These are phyloP conservation scores for Sebastes cheni DNA, from an alignment of 2,797 vertebrate species.

Conservation along the genomic window DNA sequence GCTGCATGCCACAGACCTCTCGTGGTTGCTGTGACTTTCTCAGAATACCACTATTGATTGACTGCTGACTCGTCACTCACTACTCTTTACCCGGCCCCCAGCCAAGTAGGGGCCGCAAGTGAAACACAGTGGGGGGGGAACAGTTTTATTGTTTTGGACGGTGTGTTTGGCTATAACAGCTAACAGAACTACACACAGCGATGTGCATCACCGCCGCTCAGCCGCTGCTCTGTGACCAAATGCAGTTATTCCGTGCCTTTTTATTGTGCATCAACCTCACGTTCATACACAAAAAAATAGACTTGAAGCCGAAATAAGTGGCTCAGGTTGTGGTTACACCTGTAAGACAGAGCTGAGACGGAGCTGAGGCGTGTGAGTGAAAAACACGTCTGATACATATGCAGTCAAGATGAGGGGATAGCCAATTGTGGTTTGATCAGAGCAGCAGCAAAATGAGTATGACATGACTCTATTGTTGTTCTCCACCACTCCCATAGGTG, in stretches of 20 bases:
- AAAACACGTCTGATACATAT: no score
- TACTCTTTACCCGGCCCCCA: neutral
- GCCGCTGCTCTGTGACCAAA: rapidly evolving
- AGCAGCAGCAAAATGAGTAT: neutral
- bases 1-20: neutral
- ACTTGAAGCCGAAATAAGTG: neutral
- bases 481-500: neutral
- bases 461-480: neutral
- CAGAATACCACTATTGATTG: neutral
- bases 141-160: neutral
- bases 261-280: neutral
- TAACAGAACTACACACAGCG: neutral
- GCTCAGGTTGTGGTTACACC: rapidly evolving
- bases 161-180: neutral
- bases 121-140: no score
- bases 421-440: neutral
- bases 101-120: no score
- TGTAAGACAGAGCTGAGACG: neutral
- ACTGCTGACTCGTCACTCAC: neutral
- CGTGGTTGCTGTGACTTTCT: neutral
- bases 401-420: no score
- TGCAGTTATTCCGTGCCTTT: neutral
- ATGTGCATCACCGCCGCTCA: neutral
- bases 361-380: no score
- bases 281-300: neutral